A percentile compares a stretch with the other conserved stretches of the same genome.
Evolutionary conservation across 2,888 invertebrate genomes (phyloP).

Genomic region (Lampropteryx suffumata): DNA sequence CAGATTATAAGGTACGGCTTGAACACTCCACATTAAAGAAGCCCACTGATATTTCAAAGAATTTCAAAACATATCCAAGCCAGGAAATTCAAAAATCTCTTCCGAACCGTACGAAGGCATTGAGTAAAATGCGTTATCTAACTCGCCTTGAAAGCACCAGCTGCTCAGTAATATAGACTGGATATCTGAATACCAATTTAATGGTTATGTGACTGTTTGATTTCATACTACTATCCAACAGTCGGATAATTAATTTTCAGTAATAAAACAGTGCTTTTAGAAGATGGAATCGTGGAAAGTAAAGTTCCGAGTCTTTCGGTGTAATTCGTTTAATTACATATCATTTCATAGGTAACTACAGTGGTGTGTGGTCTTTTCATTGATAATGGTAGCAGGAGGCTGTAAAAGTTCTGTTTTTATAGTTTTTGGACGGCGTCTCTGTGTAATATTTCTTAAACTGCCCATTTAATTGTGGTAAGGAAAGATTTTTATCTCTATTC

Average conservation of each 20-base stretch:
- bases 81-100: no score
- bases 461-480: conserved; percentile 16
- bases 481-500: conserved; percentile 10
- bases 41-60: no score
- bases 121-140: no score
- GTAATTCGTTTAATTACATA: conserved; percentile 46
- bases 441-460: conserved; percentile 28
- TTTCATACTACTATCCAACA: conserved; percentile 54
- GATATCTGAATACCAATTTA: conserved; percentile 65
- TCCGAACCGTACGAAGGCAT: no score
- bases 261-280: conserved; percentile 41
- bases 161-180: neutral
- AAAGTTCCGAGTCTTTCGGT: conserved; percentile 26
- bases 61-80: no score
- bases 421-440: conserved; percentile 28
- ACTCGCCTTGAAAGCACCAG: neutral
- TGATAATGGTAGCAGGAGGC: conserved; percentile 32
- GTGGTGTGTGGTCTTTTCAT: conserved; percentile 38
- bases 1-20: neutral
- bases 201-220: conserved; percentile 66
- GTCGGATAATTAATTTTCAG: conserved; percentile 58
- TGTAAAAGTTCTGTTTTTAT: conserved; percentile 34
- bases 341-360: conserved; percentile 36
- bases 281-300: conserved; percentile 41
- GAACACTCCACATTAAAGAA: no score